Base-by-base conservation (phyloP, 2,888 invertebrate genomes). In the Disparrhopalites patrizii region DNA sequence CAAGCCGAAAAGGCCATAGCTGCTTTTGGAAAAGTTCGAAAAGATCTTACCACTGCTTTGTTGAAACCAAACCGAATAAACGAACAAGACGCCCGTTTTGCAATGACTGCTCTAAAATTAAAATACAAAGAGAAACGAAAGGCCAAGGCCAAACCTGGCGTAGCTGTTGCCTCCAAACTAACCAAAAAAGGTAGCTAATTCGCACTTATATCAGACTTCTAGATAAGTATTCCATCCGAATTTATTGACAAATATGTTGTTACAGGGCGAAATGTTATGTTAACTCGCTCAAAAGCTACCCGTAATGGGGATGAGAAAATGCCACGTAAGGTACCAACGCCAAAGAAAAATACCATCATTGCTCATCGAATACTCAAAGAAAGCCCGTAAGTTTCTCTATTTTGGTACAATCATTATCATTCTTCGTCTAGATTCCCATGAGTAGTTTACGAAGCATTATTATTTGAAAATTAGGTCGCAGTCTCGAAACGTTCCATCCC, bases 111-210 rank as follows among this genome's bases (percentile, higher is more conserved):
- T 50, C 65, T 75, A 8, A 75, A 73, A 62, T 36, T 68, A 3
- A 73, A 73, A 47, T 73, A 74, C 54, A 68, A 70, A 62, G 69
- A 70, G 40, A 67, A 66, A 36, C 31, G 74, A 30, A 33, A 74
- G 31, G 70, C 73, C 2, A 70, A 69, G 50, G 64, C 63, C 8
- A 67, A 71, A 62, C 66, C 72, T 28, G 65, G 69, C 18, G 61
- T 68, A 10, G 67, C 68, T 13, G 61, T 72, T 1, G 70, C 67
- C 30, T 68, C 71, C 27, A 70, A 70, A 66, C 57, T 74, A 2
- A 70, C 74, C 1, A 73, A 73, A 60, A 75, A 73, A 70, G 73
- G 75, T 75, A n/a, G n/a, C n/a, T n/a, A n/a, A n/a, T n/a, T n/a
- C n/a, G n/a, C n/a, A n/a, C n/a, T n/a, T n/a, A n/a, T n/a, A n/a